Base-by-base conservation (phyloP, 2,797 vertebrate species). In the Pangasius krempfi region DNA sequence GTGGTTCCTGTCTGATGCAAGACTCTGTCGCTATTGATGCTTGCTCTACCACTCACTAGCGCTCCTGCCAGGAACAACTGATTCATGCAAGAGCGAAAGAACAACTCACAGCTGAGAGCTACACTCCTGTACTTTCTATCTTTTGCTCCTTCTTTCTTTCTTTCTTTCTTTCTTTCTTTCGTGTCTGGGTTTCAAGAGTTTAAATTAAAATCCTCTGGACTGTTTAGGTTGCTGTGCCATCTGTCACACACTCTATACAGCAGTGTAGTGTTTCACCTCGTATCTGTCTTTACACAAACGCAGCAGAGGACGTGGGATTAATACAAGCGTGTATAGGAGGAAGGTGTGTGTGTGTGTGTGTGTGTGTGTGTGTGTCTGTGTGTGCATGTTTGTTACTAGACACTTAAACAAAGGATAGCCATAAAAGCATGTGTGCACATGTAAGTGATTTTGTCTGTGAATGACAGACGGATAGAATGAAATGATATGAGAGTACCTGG, bases 1-100 rank as follows among this genome's bases (percentile, higher is more conserved):
- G 94, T 94, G 95, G 92, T 80, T 89, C 82, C 90, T 93, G 94
- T 95, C 95, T 96, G 96, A 96, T 86, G 96, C 96, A 96, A 97
- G 90, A 96, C 90, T 91, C 76, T 82, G 89, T 87, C 88, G 87
- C 81, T 90, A 94, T 95, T 96, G 94, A 94, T 93, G 93, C 92
- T 92, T 92, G 90, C 91, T 90, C 88, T 88, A 91, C 91, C 89
- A 91, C 50, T 73, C 83, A 64, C 72, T 79, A 84, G 20, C 50
- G 20, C 44, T 84, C 64, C 47, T 54, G 83, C 87, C 68, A 76
- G 82, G 81, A 68, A 84, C 22, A 66, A 94, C 94, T 94, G 87
- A 96, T 94, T 94, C 87, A 68, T 52, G n/a, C 47, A 83, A 33
- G 27, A 50, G 70, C 2, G 6, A 54, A 22, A 86, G 33, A 37